phyloP scores from a whole-genome alignment of 1,140 invertebrate species.

The Anagrus nilaparvatae region DNA sequence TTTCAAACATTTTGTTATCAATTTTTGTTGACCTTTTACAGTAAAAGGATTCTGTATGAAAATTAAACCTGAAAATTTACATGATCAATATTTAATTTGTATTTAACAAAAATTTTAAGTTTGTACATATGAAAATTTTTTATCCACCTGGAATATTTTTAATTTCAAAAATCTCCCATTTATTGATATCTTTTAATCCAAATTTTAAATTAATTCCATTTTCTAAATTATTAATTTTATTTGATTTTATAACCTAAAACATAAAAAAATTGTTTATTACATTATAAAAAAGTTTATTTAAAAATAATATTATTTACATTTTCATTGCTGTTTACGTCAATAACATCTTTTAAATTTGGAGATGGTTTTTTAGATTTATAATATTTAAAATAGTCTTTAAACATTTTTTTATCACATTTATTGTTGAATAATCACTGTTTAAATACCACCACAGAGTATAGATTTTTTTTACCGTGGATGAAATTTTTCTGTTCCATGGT shows the following conservation, averaged over 20 bases:
- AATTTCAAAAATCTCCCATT: constrained; percentile 52
- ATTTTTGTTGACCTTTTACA: constrained; percentile 62
- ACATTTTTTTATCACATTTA: no score
- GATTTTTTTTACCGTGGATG: no score
- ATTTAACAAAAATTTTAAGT: constrained; percentile 6
- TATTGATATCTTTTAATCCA: constrained; percentile 40
- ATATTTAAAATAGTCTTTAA: constrained; percentile 49
- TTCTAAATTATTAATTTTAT: constrained; percentile 6
- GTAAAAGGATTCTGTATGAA: constrained; percentile 80
- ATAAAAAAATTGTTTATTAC: background rate
- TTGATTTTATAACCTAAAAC: constrained; percentile 29
- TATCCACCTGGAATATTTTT: constrained; percentile 43
- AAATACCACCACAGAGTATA: no score
- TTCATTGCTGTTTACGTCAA: constrained; percentile 35
- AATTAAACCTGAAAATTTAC: constrained; percentile 50
- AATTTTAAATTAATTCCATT: constrained; percentile 20
- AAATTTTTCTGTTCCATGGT: no score
- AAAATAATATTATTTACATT: constrained; percentile 18
- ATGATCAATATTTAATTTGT: constrained; percentile 8
- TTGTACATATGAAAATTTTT: constrained; percentile 5
- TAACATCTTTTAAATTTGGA: constrained; percentile 42
- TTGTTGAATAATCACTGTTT: no score
- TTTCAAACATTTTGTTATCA: constrained; percentile 67
- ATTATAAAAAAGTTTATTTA: constrained; percentile 19
- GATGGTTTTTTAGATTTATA: constrained; percentile 44